Percentiles rank a stretch among this genome's conserved stretches.
Conservation (phyloP, 2,797 vertebrate species). For the Amblyopsis hoosieri region DNA sequence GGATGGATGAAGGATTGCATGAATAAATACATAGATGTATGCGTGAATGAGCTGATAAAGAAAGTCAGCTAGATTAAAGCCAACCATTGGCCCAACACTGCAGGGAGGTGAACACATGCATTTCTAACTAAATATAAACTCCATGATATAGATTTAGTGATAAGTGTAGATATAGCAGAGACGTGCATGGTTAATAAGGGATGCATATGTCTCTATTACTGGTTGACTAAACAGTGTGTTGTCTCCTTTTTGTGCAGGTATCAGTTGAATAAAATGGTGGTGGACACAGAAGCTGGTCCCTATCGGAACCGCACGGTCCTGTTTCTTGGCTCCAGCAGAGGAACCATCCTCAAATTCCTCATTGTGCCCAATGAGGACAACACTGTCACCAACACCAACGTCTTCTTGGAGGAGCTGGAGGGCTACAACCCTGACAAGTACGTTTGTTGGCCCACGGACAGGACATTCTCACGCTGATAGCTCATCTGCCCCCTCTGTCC, state of each 20-base stretch:
- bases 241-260: slow-evolving; percentile 76
- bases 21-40: background rate
- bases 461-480: too few species aligned
- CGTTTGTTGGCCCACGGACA: slow-evolving; percentile 25
- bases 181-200: slow-evolving; percentile 11
- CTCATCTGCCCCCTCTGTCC: too few species aligned
- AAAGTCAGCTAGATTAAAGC: background rate
- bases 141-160: too few species aligned
- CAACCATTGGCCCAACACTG: too few species aligned
- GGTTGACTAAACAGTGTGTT: background rate
- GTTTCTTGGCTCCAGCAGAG: slow-evolving; percentile 90
- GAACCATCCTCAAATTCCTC: slow-evolving; percentile 93
- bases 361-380: slow-evolving; percentile 83
- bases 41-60: background rate
- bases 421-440: slow-evolving; percentile 92
- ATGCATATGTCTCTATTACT: background rate
- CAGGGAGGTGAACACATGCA: too few species aligned
- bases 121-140: too few species aligned
- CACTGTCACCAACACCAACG: slow-evolving; percentile 55
- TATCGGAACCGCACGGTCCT: slow-evolving; percentile 89
- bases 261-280: slow-evolving; percentile 90
- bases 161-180: slow-evolving; percentile 32
- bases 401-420: slow-evolving; percentile 94
- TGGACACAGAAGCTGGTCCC: slow-evolving; percentile 88
- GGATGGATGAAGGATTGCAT: background rate